These are phyloP conservation scores for Venusia cambrica DNA, from an alignment of 2,888 invertebrate genomes.

Conservation along the genomic window DNA sequence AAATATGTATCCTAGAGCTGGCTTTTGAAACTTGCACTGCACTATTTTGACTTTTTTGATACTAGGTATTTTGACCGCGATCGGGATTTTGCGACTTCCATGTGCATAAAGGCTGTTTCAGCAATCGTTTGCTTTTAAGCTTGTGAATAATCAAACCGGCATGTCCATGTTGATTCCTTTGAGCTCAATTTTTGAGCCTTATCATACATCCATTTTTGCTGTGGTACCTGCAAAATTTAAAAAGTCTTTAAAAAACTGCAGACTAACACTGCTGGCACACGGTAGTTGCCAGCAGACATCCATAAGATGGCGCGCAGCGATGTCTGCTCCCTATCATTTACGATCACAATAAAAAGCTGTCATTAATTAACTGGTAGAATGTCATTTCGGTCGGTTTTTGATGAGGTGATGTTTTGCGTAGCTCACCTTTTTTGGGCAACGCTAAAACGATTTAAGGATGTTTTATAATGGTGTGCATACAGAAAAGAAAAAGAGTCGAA, in stretches of 20 bases:
- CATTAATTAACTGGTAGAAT: constrained; percentile 63
- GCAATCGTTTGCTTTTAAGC: constrained; percentile 33
- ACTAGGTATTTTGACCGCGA: constrained; percentile 75
- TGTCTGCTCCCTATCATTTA: constrained; percentile 59
- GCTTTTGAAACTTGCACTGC: constrained; percentile 71
- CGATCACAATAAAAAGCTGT: constrained; percentile 49
- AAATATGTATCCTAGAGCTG: constrained; percentile 73
- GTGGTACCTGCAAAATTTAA: not conserved
- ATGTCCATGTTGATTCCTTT: constrained; percentile 17
- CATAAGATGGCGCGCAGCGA: constrained; percentile 65
- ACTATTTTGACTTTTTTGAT: constrained; percentile 69
- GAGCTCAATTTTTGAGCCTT: constrained; percentile 7
- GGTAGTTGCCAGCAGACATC: constrained; percentile 65
- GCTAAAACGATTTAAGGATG: constrained; percentile 17
- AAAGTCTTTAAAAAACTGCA: constrained; percentile 28
- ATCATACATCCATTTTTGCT: constrained; percentile 11
- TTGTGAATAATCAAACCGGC: constrained; percentile 30
- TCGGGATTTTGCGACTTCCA: constrained; percentile 58
- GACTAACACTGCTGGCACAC: constrained; percentile 49
- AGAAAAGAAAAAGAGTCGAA: too few relatives aligned
- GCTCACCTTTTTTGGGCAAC: not conserved
- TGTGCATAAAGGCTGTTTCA: constrained; percentile 38
- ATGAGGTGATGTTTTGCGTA: constrained; percentile 19
- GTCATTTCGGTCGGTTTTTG: constrained; percentile 23
- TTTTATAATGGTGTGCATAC: constrained; percentile 12